Percentiles rank a stretch among this genome's conserved stretches.
These are phyloP conservation scores for Drosophila funebris DNA, from an alignment of 1,140 invertebrate species.

Conservation along the genomic window DNA sequence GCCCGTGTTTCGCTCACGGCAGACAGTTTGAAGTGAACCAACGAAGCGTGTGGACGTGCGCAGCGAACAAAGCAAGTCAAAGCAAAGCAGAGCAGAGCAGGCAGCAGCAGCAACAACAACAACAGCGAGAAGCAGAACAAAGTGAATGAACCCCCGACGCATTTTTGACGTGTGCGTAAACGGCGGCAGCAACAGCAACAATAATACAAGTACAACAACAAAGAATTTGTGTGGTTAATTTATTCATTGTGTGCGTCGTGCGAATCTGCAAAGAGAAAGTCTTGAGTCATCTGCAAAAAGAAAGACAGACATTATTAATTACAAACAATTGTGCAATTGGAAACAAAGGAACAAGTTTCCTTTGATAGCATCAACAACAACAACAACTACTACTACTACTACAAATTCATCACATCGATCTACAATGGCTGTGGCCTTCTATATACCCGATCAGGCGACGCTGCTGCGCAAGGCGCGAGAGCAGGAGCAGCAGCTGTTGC, in stretches of 20 bases:
- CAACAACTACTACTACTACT: slow-evolving; percentile 10
- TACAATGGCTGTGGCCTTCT: slow-evolving; percentile 76
- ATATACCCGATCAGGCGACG: slow-evolving; percentile 71
- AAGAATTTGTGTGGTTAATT: slow-evolving; percentile 65
- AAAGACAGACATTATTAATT: slow-evolving; percentile 38
- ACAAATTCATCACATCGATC: slow-evolving; percentile 12
- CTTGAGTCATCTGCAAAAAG: slow-evolving; percentile 59
- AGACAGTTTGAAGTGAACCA: slow-evolving; percentile 56
- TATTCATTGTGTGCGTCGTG: slow-evolving; percentile 56
- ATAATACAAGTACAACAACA: slow-evolving; percentile 46
- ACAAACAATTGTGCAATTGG: slow-evolving; percentile 70
- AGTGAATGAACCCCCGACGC: slow-evolving; percentile 66
- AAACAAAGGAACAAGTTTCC: slow-evolving; percentile 51
- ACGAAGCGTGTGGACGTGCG: slow-evolving; percentile 40
- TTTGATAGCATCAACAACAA: slow-evolving; percentile 15
- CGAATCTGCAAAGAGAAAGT: slow-evolving; percentile 68
- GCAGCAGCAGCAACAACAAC: slow-evolving; percentile 10
- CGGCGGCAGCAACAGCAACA: slow-evolving; percentile 6
- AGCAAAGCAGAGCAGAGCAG: slow-evolving; percentile 13
- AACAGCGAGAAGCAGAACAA: slow-evolving; percentile 39
- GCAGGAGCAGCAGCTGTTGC: slow-evolving; percentile 72
- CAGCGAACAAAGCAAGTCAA: slow-evolving; percentile 2
- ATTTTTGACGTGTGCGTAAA: slow-evolving; percentile 40
- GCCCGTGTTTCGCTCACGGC: slow-evolving; percentile 13
- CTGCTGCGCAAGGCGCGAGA: slow-evolving; percentile 66